Conservation (phyloP, 2,113 vertebrate species). For the Puma concolor region DNA sequence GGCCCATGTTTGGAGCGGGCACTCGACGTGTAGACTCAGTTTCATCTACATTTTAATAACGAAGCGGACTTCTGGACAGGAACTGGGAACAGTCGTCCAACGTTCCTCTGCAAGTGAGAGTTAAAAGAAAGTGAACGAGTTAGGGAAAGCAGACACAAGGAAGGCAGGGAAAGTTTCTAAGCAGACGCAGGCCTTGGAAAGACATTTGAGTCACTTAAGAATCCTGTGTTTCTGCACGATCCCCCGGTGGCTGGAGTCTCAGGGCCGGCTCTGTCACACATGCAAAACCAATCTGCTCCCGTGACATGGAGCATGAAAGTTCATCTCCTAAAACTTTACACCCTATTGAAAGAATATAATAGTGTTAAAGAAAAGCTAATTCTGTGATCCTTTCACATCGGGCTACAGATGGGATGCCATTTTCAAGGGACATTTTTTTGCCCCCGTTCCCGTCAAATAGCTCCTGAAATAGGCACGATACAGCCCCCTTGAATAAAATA, state of each 20-base stretch:
- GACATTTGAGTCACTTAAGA: constrained; percentile 48
- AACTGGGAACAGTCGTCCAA: neutral
- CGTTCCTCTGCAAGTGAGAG: neutral
- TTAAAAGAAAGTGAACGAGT: neutral
- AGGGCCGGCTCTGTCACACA: constrained; percentile 79
- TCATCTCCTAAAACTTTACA: constrained; percentile 85
- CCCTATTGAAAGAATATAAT: constrained; percentile 87
- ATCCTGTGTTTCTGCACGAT: constrained; percentile 58
- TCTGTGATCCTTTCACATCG: constrained; percentile 85
- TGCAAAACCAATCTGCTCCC: constrained; percentile 85
- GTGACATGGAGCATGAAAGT: constrained; percentile 84
- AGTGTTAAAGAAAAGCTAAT: constrained; percentile 87
- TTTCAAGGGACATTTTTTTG: constrained; percentile 83
- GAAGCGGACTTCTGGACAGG: neutral
- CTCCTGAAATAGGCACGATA: constrained; percentile 83
- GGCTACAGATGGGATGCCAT: constrained; percentile 83
- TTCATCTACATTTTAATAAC: neutral
- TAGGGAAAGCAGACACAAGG: neutral
- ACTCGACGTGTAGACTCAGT: neutral
- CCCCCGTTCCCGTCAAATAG: constrained; percentile 79
- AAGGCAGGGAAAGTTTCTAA: constrained; percentile 46
- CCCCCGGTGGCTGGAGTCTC: constrained; percentile 58
- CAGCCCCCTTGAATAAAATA: constrained; percentile 86
- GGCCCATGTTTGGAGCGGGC: neutral
- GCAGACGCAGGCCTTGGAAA: constrained; percentile 14